These are phyloP conservation scores for Leptodactylus fuscus DNA, from an alignment of 2,113 vertebrate genomes.

Conservation along the genomic window DNA sequence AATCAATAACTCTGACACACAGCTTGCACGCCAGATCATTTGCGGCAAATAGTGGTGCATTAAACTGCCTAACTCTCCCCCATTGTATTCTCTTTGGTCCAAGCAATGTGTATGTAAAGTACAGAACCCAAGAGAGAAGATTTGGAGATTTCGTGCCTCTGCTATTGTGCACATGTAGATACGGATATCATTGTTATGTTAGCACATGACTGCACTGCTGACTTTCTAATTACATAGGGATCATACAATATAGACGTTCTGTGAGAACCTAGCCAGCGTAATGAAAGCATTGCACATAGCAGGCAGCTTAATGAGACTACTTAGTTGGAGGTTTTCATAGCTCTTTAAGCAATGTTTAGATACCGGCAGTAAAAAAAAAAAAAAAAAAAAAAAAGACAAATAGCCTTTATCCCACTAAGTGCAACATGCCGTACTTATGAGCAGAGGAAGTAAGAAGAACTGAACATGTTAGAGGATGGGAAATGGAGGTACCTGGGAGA, in stretches of 20 bases:
- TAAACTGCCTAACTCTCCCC: too few species aligned
- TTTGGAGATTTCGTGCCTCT: not conserved
- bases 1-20: too few species aligned
- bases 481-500: not conserved
- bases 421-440: conserved; percentile 17
- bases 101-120: not conserved
- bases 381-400: conserved; percentile 5
- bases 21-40: too few species aligned
- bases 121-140: not conserved
- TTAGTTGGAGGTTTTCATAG: conserved; percentile 30
- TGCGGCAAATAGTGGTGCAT: too few species aligned
- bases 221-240: conserved; percentile 35
- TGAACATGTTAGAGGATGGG: not conserved
- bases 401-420: conserved; percentile 1
- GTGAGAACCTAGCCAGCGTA: conserved; percentile 17
- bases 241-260: conserved; percentile 23
- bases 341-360: conserved; percentile 23
- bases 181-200: not conserved
- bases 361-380: too few species aligned
- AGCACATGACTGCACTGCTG: conserved; percentile 21
- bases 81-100: too few species aligned
- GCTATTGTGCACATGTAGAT: conserved; percentile 5
- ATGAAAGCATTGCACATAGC: conserved; percentile 22
- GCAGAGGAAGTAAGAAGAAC: not conserved
- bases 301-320: conserved; percentile 30